These are phyloP conservation scores for Perodicticus potto DNA, from an alignment of 2,797 vertebrate species.

Conservation along the genomic window DNA sequence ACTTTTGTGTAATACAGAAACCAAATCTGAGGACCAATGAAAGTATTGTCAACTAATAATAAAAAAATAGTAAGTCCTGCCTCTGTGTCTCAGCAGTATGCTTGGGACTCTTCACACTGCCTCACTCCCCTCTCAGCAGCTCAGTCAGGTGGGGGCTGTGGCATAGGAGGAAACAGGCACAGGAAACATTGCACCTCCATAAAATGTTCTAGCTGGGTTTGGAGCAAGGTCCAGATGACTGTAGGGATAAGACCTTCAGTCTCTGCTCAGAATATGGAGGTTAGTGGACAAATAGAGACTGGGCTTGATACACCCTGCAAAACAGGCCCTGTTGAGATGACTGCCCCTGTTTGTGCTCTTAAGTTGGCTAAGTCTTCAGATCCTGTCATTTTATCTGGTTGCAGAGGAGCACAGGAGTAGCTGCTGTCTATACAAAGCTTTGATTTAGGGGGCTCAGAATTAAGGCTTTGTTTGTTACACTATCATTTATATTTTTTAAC, in stretches of 20 bases:
- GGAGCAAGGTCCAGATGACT: background rate
- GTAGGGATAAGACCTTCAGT: background rate
- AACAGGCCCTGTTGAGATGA: background rate
- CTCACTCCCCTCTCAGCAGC: background rate
- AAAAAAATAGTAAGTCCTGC: background rate
- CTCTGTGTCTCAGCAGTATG: fast-evolving
- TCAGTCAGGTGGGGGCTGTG: background rate
- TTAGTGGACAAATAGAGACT: background rate
- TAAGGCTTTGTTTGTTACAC: background rate
- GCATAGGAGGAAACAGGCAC: background rate
- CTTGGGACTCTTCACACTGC: background rate
- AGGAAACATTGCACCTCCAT: background rate
- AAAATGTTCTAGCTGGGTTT: background rate
- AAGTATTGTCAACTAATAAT: background rate
- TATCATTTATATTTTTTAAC: constrained; percentile 23
- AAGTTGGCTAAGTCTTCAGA: too few relatives aligned
- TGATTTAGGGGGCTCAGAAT: background rate
- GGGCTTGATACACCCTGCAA: background rate
- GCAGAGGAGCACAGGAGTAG: background rate
- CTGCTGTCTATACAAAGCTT: background rate
- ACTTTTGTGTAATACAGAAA: background rate
- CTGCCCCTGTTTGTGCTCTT: background rate
- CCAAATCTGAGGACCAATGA: background rate
- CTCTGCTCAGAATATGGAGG: background rate
- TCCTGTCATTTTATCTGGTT: background rate